These are phyloP conservation scores for Adoxophyes honmai DNA, from an alignment of 1,140 invertebrate species.

Conservation along the genomic window DNA sequence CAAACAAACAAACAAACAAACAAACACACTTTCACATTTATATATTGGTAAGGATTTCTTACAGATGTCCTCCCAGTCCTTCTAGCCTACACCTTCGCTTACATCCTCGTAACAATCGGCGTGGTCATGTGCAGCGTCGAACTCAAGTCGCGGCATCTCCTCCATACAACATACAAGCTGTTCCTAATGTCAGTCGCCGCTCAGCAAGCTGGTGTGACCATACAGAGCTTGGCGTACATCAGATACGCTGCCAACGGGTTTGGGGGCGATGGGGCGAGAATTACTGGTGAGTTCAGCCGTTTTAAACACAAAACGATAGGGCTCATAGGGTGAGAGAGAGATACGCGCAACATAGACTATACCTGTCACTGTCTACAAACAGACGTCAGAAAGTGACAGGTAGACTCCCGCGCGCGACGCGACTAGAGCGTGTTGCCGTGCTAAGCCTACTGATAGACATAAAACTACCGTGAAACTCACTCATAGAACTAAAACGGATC, in stretches of 20 bases:
- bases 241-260: conserved; percentile 85
- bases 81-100: conserved; percentile 80
- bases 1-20: no score
- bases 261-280: conserved; percentile 76
- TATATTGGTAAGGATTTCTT: conserved; percentile 35
- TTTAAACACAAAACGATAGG: no score
- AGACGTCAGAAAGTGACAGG: no score
- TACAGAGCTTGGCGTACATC: conserved; percentile 82
- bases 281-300: conserved; percentile 80
- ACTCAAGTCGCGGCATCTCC: conserved; percentile 84
- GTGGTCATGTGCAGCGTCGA: conserved; percentile 83
- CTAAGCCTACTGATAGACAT: no score
- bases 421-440: no score
- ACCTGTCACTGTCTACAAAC: no score
- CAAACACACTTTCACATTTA: conserved; percentile 1
- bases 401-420: no score
- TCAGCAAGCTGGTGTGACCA: conserved; percentile 82
- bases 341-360: no score
- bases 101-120: conserved; percentile 81
- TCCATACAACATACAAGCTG: conserved; percentile 93
- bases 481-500: no score
- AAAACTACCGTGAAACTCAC: no score
- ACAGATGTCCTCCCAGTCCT: conserved; percentile 87
- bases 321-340: no score
- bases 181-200: conserved; percentile 85